These are phyloP conservation scores for Drosophila siamana DNA, from an alignment of 2,888 invertebrate species.

Conservation along the genomic window DNA sequence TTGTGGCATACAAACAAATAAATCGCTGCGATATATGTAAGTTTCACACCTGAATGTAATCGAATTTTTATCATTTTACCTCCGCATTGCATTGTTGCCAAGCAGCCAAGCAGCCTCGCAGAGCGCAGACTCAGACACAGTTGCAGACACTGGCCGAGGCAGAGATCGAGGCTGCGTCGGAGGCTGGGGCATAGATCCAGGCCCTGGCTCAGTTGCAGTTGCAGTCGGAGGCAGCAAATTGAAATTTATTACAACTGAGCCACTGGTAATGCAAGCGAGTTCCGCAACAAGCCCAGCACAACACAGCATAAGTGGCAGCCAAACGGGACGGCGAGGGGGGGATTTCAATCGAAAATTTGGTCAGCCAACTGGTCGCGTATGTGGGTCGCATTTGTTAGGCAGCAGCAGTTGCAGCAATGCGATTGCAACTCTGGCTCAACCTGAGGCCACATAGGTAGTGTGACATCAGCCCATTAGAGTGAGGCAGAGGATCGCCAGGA, in stretches of 20 bases:
- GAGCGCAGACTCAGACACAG: conserved; percentile 29
- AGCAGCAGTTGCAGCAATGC: conserved; percentile 41
- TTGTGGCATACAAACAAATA: conserved; percentile 73
- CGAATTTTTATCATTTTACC: conserved; percentile 83
- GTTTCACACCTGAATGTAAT: conserved; percentile 84
- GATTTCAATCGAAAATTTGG: conserved; percentile 71
- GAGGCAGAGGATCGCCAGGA: conserved; percentile 51
- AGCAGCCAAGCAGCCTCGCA: conserved; percentile 63
- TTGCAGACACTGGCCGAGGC: neutral
- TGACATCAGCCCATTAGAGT: conserved; percentile 79
- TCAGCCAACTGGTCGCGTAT: conserved; percentile 78
- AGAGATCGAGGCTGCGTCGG: neutral
- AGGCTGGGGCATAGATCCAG: conserved; percentile 8
- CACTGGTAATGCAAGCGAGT: conserved; percentile 77
- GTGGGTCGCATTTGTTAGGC: conserved; percentile 76
- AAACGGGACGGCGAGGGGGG: conserved; percentile 3
- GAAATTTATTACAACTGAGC: conserved; percentile 83
- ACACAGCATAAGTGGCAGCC: neutral
- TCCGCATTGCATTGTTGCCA: conserved; percentile 81
- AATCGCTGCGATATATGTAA: conserved; percentile 74
- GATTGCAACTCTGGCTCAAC: conserved; percentile 36
- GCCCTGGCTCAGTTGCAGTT: conserved; percentile 23
- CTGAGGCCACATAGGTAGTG: conserved; percentile 73
- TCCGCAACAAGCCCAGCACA: conserved; percentile 52
- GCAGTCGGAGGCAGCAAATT: conserved; percentile 78